Evolutionary conservation across 2,888 invertebrate genomes (phyloP).

Genomic region (Thelaira solivaga): DNA sequence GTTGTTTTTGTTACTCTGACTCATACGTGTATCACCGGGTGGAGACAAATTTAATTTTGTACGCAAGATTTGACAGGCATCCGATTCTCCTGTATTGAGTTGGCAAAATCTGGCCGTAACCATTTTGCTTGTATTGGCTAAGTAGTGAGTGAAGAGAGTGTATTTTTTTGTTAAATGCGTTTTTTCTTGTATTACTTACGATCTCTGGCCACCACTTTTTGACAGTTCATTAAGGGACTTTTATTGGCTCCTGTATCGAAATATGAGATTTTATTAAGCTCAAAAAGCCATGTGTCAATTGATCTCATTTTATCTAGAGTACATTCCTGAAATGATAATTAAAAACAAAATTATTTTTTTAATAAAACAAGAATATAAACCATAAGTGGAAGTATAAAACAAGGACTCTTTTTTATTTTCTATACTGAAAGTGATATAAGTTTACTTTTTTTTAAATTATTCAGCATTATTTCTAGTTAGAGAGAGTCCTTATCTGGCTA

Average conservation of each 20-base stretch:
- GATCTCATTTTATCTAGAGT: constrained; percentile 74
- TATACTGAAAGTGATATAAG: too few relatives aligned
- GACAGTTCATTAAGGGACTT: constrained; percentile 76
- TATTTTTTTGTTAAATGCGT: not conserved
- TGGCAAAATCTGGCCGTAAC: constrained; percentile 76
- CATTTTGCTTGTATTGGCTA: constrained; percentile 67
- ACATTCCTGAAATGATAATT: constrained; percentile 69
- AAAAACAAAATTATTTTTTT: not conserved
- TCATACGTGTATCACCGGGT: constrained; percentile 28
- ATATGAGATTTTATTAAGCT: constrained; percentile 76
- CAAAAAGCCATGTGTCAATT: constrained; percentile 74
- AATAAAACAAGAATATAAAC: too few relatives aligned
- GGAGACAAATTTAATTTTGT: constrained; percentile 66
- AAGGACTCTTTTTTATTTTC: too few relatives aligned
- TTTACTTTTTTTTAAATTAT: too few relatives aligned
- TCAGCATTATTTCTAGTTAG: too few relatives aligned
- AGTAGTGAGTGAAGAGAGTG: not conserved
- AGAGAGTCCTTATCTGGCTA: too few relatives aligned
- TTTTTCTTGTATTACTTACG: constrained; percentile 69
- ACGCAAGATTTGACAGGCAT: constrained; percentile 73
- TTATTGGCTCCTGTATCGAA: constrained; percentile 70
- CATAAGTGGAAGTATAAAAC: too few relatives aligned
- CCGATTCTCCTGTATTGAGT: constrained; percentile 73
- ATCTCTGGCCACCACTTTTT: constrained; percentile 75
- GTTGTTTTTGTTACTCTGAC: constrained; percentile 41